A percentile compares a stretch with the other conserved stretches of the same genome.
Evolutionary conservation across 2,888 invertebrate genomes (phyloP).

Genomic region (Sympetrum striolatum): DNA sequence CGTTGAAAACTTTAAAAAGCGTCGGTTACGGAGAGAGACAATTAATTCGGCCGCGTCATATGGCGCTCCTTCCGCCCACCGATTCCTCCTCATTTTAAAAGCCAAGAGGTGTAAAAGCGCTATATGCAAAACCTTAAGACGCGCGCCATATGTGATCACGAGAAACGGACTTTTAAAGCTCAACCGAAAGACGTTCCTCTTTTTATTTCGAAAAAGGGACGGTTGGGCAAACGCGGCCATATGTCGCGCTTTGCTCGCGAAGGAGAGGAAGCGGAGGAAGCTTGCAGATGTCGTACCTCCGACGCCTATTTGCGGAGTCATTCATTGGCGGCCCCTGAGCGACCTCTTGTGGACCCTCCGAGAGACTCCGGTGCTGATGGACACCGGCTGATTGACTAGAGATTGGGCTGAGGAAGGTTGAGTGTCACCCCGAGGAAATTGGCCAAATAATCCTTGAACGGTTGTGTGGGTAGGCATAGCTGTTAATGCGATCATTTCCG

Average conservation of each 20-base stretch:
- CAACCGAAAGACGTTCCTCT: constrained; percentile 6
- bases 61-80: background rate
- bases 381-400: background rate
- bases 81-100: background rate
- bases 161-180: constrained; percentile 36
- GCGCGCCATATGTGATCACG: constrained; percentile 33
- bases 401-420: background rate
- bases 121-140: constrained; percentile 28
- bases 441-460: background rate
- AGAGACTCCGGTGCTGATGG: background rate
- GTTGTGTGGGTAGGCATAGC: too few relatives aligned
- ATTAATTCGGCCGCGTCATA: background rate
- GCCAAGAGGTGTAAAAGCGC: background rate
- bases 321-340: background rate
- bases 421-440: background rate
- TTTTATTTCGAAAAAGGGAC: constrained; percentile 22
- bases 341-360: background rate
- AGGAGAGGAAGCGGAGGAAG: background rate
- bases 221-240: constrained; percentile 15
- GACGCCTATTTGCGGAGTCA: constrained; percentile 19
- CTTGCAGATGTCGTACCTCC: constrained; percentile 8
- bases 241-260: constrained; percentile 9
- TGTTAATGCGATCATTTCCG: too few relatives aligned
- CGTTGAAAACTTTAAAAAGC: background rate
- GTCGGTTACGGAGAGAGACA: background rate